Percentiles rank a stretch among this genome's conserved stretches.
These are phyloP conservation scores for Oreochromis aureus DNA, from an alignment of 2,113 vertebrate species.

Conservation along the genomic window DNA sequence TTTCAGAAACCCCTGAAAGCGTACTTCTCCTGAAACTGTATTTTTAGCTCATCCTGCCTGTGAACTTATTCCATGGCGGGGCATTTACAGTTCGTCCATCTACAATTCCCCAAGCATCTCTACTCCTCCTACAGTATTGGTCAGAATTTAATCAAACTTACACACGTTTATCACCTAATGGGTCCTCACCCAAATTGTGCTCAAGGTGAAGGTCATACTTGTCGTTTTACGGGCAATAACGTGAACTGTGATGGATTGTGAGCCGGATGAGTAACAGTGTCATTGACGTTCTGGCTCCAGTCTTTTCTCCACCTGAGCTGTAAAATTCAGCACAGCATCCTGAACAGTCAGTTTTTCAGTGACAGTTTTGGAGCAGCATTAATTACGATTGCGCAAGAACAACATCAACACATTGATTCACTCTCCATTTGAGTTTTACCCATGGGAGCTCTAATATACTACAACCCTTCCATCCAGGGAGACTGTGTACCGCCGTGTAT, in stretches of 20 bases:
- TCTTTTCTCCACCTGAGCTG: neutral
- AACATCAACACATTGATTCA: neutral
- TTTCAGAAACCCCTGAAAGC: neutral
- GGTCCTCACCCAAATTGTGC: neutral
- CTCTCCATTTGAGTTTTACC: neutral
- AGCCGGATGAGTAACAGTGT: neutral
- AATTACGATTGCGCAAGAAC: neutral
- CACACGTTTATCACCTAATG: neutral
- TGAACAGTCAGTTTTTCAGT: neutral
- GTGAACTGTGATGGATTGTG: neutral
- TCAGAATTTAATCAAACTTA: neutral
- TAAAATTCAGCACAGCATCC: neutral
- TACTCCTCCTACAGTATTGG: neutral
- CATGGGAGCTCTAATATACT: neutral
- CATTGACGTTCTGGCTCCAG: neutral
- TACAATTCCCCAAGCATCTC: neutral
- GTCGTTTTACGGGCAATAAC: neutral
- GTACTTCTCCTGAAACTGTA: neutral
- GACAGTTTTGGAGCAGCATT: neutral
- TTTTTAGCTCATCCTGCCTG: neutral
- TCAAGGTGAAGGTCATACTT: neutral
- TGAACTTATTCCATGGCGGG: neutral
- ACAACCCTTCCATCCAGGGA: neutral
- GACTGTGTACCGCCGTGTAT: fast-evolving
- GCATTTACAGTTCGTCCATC: neutral